phyloP scores from a whole-genome alignment of 2,888 invertebrate genomes.

The Melinaea menophilus region DNA sequence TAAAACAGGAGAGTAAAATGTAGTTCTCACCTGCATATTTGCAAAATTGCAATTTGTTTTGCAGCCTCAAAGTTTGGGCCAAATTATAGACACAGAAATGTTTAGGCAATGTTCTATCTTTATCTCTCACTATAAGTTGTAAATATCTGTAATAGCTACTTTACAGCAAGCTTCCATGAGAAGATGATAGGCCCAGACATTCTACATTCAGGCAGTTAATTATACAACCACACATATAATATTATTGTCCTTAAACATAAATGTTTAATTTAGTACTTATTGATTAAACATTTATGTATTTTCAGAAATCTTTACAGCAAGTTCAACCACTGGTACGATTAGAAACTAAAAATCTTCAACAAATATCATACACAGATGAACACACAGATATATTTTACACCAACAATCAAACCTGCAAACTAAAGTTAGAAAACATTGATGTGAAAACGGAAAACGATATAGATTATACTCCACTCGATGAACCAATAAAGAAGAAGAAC shows the following conservation, averaged over 20 bases:
- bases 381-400: neutral
- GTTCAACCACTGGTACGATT: neutral
- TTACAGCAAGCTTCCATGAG: too few relatives aligned
- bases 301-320: too few relatives aligned
- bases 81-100: too few relatives aligned
- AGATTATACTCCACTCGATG: neutral
- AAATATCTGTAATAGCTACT: too few relatives aligned
- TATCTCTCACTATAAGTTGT: too few relatives aligned
- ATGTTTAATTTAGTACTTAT: too few relatives aligned
- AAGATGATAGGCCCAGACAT: neutral
- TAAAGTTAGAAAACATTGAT: slow-evolving; percentile 9
- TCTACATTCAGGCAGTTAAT: slow-evolving; percentile 1
- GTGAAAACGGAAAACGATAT: slow-evolving; percentile 19
- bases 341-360: neutral
- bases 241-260: too few relatives aligned
- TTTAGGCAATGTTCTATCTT: too few relatives aligned
- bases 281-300: too few relatives aligned
- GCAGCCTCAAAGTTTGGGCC: too few relatives aligned
- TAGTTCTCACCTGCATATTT: neutral
- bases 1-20: neutral
- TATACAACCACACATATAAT: too few relatives aligned
- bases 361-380: neutral
- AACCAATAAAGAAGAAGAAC: slow-evolving; percentile 27
- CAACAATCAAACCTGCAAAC: slow-evolving; percentile 6
- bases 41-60: too few relatives aligned